Base-by-base conservation (phyloP, 2,888 invertebrate species). In the Pheosia tremula region DNA sequence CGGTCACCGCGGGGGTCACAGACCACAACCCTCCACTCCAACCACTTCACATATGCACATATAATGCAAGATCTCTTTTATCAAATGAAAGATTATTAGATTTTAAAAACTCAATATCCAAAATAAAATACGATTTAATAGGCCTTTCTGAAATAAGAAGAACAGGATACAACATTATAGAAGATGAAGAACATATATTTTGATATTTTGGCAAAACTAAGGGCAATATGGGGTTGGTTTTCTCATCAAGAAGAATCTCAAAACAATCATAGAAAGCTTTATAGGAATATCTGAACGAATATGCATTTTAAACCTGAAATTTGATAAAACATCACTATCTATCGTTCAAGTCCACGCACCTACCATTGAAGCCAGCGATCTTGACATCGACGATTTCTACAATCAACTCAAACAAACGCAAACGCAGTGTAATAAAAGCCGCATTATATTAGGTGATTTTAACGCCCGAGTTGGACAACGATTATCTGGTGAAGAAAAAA, bases 291-390 rank as follows among this genome's bases (percentile, higher is more conserved):
- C 60, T 0, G 60, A 60, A 53, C 50, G 60, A 53, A 57, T 57
- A 37, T 57, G 57, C 8, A 52, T 60, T 38, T 11, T 60, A 38
- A 13, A 57, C 47, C 4, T 57, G 24, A 47, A 57, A 36, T 57
- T 47, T 47, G 11, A 49, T 57, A 60, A 57, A 0, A 52, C 9
- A 53, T 37, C 37, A 9, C 10, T 43, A 41, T 60, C 60, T 41
- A 56, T 77, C 11, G 68, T 74, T 8, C 74, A 75, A 63, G 62
- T 56, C 0, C 69, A 75, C 13, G 60, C 73, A 10, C 75, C 73
- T 0, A 77, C 72, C 0, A 62, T 64, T 36, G 54, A 37, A 13
- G 58, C 77, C 55, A 53, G 13, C 0, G 60, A 73, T 41, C 45
- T 63, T 36, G 63, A 63, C n/a, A 60, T 74, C 0, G 36, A 65